Evolutionary conservation across 35 echinoderm and acorn worm genomes (phyloP), one percentile per base, ranked within the genome.

Genomic region (Ophiothrix spiculata): DNA sequence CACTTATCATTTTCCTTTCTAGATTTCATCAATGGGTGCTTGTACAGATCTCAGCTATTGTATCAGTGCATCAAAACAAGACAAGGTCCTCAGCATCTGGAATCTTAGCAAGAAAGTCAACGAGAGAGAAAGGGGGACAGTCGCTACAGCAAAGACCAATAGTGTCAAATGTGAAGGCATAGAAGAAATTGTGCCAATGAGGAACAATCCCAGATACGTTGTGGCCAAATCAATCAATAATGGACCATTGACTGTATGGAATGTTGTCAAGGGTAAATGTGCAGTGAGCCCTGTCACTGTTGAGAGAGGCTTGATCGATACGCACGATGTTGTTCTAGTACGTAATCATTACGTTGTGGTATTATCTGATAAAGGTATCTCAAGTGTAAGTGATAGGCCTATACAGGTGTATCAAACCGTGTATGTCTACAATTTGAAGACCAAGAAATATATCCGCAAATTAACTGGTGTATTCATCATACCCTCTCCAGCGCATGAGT

Each of bases 191-290:
- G 85, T 98, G 0, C 91, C 95, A 1, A 98, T 98, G 95, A 88
- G 81, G 17, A 85, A 94, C 36, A 98, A 98, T 76, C 76, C 95
- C 0, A 81, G 95, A 64, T 98, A 98, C 76, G 95, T 98, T 13
- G 92, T 98, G 11, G 95, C 95, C 29, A 98, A 94, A 56, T 85
- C 88, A 17, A 75, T 87, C 83, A 80, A 93, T 39, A 94, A 94
- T 39, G 95, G 95, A 15, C 95, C 92, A 34, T 39, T 98, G 37
- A 91, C 88, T 38, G 95, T 98, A 1, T 98, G 95, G 95, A 98
- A 98, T 39, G 95, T 98, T 1, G 89, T 98, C 19, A 98, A 98
- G 64, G 92, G 89, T 33, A 98, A 94, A 37, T 98, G 95, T 40
- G 81, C 92, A 0, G 88, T 83, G 19, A 93, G 81, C 33, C 88